A percentile compares a stretch with the other conserved stretches of the same genome.
phyloP scores from a whole-genome alignment of 2,797 vertebrate species.

The Phalloptychus januarius region DNA sequence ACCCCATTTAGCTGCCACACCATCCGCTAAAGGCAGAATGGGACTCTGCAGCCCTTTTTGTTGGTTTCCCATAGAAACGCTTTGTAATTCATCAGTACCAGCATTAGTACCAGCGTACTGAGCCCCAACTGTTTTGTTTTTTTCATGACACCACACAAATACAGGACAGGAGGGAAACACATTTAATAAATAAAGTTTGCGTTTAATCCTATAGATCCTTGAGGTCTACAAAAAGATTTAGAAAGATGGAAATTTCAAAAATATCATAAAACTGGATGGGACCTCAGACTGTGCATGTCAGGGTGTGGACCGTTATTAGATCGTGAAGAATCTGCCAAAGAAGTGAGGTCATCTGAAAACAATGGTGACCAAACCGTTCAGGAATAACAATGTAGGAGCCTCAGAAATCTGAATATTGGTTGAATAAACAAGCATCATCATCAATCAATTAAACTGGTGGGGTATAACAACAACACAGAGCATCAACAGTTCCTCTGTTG shows the following conservation, averaged over 20 bases:
- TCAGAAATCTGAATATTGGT: background rate
- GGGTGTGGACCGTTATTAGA: background rate
- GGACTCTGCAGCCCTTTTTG: background rate
- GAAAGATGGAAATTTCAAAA: too few species aligned
- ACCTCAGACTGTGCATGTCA: background rate
- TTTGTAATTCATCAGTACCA: slow-evolving; percentile 7
- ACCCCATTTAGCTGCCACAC: slow-evolving; percentile 31
- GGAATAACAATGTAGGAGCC: background rate
- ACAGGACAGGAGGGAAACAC: background rate
- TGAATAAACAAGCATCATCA: background rate
- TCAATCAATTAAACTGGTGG: background rate
- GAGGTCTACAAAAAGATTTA: background rate
- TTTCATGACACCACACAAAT: background rate
- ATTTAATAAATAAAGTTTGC: background rate
- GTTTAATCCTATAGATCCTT: too few species aligned
- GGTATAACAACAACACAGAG: background rate
- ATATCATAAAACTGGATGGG: background rate
- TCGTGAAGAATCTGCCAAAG: background rate
- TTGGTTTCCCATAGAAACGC: slow-evolving; percentile 9
- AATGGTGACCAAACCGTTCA: background rate
- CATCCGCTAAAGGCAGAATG: slow-evolving; percentile 7
- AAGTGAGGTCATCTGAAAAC: background rate
- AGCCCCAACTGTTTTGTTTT: background rate
- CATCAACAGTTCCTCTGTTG: background rate
- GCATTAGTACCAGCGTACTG: slow-evolving; percentile 2